phyloP scores from a whole-genome alignment of 1,140 invertebrate genomes.

The Pogonomyrmex californicus region DNA sequence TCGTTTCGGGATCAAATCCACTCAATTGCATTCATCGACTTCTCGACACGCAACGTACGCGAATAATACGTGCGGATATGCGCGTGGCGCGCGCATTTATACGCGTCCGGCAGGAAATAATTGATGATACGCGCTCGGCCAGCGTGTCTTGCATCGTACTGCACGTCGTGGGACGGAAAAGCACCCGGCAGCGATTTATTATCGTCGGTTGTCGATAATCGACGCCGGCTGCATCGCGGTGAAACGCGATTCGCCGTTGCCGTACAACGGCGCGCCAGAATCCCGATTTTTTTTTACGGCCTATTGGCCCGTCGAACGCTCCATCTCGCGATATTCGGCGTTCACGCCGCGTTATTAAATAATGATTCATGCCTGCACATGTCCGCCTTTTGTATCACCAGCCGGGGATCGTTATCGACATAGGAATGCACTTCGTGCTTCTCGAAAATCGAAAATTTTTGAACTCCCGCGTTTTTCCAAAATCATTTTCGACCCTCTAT shows the following conservation, averaged over 20 bases:
- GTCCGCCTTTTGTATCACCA: conserved; percentile 19
- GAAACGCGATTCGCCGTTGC: conserved; percentile 57
- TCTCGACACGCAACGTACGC: conserved; percentile 14
- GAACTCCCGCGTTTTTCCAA: background rate
- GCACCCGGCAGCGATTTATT: conserved; percentile 66
- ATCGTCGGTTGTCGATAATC: conserved; percentile 73
- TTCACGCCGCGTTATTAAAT: conserved; percentile 53
- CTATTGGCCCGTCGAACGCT: conserved; percentile 68
- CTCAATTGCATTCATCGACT: conserved; percentile 36
- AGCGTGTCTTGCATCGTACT: conserved; percentile 65
- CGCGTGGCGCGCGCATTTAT: conserved; percentile 26
- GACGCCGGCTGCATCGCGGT: conserved; percentile 66
- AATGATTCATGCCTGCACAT: conserved; percentile 38
- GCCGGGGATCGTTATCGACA: background rate
- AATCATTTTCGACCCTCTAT: background rate
- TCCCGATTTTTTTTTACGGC: conserved; percentile 70
- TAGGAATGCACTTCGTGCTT: background rate
- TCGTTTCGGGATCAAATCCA: background rate
- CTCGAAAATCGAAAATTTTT: background rate
- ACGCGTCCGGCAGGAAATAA: conserved; percentile 64
- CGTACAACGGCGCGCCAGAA: conserved; percentile 27
- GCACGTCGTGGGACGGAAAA: conserved; percentile 59
- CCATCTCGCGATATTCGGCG: conserved; percentile 31
- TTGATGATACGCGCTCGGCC: conserved; percentile 61
- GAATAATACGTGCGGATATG: conserved; percentile 21